These are phyloP conservation scores for Xiphophorus birchmanni DNA, from an alignment of 2,797 vertebrate genomes.

Conservation along the genomic window DNA sequence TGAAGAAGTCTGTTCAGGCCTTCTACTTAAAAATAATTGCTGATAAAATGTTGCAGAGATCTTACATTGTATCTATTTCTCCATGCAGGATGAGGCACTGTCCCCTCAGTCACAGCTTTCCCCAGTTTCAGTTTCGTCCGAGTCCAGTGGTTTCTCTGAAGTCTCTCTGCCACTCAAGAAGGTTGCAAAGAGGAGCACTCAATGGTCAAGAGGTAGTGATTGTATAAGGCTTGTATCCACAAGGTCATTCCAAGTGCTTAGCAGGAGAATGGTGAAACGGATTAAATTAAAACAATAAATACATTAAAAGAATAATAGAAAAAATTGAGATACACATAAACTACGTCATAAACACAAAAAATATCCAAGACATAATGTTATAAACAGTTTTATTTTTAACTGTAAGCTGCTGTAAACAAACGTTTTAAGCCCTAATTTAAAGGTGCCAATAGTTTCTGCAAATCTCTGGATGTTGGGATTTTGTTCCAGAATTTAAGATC, in stretches of 20 bases:
- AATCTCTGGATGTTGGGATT: not conserved
- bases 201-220: constrained; percentile 71
- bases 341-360: not conserved
- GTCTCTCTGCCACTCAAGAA: constrained; percentile 69
- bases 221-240: not conserved
- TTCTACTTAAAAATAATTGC: not conserved
- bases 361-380: not conserved
- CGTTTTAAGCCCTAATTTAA: not conserved
- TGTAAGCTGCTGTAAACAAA: not conserved
- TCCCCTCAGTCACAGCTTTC: constrained; percentile 83
- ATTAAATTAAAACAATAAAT: not conserved
- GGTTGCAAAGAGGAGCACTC: constrained; percentile 64
- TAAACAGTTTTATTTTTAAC: not conserved
- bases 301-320: not conserved
- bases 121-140: constrained; percentile 87
- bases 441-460: not conserved
- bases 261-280: not conserved
- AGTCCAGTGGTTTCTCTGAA: constrained; percentile 81
- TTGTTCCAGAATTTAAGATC: not conserved
- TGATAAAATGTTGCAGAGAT: not conserved
- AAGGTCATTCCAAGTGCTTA: not conserved
- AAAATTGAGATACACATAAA: not conserved
- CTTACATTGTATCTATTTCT: constrained; percentile 22
- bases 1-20: not conserved
- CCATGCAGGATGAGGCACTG: constrained; percentile 87